phyloP scores from a whole-genome alignment of 1,140 invertebrate genomes.

The Araneus ventricosus region DNA sequence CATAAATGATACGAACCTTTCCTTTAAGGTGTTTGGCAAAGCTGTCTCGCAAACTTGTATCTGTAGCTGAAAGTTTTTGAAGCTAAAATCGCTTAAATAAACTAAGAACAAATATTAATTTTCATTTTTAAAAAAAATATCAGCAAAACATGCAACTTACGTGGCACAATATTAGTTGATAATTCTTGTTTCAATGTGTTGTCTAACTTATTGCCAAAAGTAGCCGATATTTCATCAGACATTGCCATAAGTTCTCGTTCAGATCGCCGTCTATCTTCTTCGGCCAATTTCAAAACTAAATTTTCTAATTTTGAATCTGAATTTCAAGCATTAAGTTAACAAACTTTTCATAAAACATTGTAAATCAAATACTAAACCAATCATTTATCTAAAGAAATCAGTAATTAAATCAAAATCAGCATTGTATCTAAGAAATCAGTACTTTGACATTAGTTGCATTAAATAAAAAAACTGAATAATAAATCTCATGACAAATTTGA shows the following conservation, averaged over 20 bases:
- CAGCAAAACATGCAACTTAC: constrained; percentile 75
- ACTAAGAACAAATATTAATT: background rate
- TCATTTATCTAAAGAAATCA: too few species aligned
- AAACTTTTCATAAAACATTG: background rate
- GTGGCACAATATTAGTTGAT: constrained; percentile 77
- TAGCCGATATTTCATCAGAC: constrained; percentile 78
- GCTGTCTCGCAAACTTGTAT: constrained; percentile 88
- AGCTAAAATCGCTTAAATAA: constrained; percentile 82
- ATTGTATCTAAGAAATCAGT: too few species aligned
- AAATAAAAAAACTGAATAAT: too few species aligned
- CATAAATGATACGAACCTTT: constrained; percentile 82
- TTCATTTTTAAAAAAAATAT: background rate
- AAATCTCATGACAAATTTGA: too few species aligned
- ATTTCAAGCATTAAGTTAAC: background rate
- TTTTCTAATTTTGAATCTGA: constrained; percentile 75
- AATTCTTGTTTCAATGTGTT: constrained; percentile 78
- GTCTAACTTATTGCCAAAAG: constrained; percentile 79
- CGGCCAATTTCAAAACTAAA: constrained; percentile 76
- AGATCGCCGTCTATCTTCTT: constrained; percentile 70
- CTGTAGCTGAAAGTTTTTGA: constrained; percentile 86
- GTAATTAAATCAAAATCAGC: too few species aligned
- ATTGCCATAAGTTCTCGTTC: constrained; percentile 77
- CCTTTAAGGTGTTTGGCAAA: constrained; percentile 88
- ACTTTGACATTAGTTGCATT: too few species aligned
- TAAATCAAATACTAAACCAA: too few species aligned